phyloP scores from a whole-genome alignment of 2,797 vertebrate genomes.

The Tadarida brasiliensis region DNA sequence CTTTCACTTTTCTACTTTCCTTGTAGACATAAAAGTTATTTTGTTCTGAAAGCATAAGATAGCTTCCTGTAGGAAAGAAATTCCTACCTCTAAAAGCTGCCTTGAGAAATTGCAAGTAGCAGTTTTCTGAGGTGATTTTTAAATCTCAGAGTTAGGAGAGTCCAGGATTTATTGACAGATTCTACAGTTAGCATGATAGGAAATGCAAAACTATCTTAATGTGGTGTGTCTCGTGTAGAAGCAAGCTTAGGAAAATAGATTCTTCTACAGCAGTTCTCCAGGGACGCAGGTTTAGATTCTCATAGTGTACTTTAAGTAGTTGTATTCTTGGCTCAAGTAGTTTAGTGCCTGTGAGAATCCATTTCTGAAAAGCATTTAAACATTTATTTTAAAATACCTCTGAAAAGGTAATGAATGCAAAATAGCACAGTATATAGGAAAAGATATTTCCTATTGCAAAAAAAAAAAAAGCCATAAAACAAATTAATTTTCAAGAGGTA shows the following conservation, averaged over 20 bases:
- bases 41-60: constrained; percentile 85
- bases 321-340: constrained; percentile 84
- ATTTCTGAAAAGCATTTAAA: constrained; percentile 81
- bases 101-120: constrained; percentile 77
- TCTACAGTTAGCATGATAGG: constrained; percentile 42
- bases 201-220: constrained; percentile 62
- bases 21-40: constrained; percentile 71
- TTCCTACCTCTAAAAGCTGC: constrained; percentile 86
- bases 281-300: constrained; percentile 70
- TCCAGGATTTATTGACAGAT: constrained; percentile 57
- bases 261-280: constrained; percentile 48
- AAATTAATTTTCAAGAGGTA: constrained; percentile 90
- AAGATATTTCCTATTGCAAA: constrained; percentile 89
- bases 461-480: constrained; percentile 96
- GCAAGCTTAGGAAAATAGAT: constrained; percentile 9
- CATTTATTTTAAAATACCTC: constrained; percentile 90
- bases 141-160: constrained; percentile 41
- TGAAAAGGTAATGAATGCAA: constrained; percentile 91
- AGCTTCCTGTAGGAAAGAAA: constrained; percentile 84
- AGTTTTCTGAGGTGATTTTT: constrained; percentile 78
- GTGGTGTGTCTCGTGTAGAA: not conserved
- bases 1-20: constrained; percentile 50
- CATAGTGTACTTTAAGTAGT: constrained; percentile 77
- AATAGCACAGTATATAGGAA: constrained; percentile 91
- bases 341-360: constrained; percentile 86